Evolutionary conservation across 2,888 invertebrate species (phyloP).

Genomic region (Arctia plantaginis): DNA sequence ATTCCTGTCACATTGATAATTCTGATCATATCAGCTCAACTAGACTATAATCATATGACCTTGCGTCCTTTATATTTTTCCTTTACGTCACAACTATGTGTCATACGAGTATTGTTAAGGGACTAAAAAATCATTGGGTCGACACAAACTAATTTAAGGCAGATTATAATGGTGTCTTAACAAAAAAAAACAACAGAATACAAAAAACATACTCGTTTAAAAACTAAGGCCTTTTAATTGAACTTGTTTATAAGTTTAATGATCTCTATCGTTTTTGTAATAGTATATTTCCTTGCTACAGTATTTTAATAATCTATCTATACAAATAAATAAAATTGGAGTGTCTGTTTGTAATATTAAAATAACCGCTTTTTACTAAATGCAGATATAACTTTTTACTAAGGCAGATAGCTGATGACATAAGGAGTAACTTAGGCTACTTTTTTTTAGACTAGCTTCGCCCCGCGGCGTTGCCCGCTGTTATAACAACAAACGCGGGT

Average conservation of each 20-base stretch:
- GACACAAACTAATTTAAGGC: neutral
- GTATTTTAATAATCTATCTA: neutral
- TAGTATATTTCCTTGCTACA: neutral
- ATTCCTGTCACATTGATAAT: constrained; percentile 9
- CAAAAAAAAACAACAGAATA: neutral
- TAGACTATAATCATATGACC: constrained; percentile 6
- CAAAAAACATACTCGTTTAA: neutral
- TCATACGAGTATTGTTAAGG: neutral
- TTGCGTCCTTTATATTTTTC: constrained; percentile 14
- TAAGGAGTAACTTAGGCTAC: too few relatives aligned
- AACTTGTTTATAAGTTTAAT: neutral
- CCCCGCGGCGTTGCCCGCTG: too few relatives aligned
- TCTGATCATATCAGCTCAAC: constrained; percentile 10
- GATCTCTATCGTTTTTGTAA: neutral
- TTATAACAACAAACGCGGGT: too few relatives aligned
- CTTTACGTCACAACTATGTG: constrained; percentile 2
- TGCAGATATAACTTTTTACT: too few relatives aligned
- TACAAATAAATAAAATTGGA: too few relatives aligned
- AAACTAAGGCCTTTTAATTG: neutral
- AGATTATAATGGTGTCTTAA: neutral
- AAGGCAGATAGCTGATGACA: too few relatives aligned
- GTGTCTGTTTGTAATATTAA: too few relatives aligned
- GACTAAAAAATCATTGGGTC: neutral
- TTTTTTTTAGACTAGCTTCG: too few relatives aligned
- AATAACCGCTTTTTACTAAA: too few relatives aligned